phyloP scores from a whole-genome alignment of 64 coral and sea anemone genomes.

The Montipora foliosa region DNA sequence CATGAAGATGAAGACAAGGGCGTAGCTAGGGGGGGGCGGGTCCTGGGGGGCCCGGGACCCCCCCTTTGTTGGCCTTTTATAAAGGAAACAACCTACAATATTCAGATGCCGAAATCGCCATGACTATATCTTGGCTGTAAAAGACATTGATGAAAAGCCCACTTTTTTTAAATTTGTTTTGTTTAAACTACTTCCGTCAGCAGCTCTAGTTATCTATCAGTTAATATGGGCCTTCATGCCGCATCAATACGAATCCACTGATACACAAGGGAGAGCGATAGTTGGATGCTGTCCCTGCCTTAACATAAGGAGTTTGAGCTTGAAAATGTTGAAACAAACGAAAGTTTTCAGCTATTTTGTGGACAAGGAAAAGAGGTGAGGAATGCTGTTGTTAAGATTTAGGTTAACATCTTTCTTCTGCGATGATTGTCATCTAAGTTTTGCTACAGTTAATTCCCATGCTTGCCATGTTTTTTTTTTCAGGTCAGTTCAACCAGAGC shows the following conservation, averaged over 20 bases:
- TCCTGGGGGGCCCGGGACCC: no score
- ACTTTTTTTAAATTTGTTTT: background rate
- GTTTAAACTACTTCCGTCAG: background rate
- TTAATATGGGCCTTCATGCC: background rate
- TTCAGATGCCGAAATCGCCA: background rate
- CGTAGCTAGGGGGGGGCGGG: no score
- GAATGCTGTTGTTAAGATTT: constrained; percentile 37
- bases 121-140: background rate
- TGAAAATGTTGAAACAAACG: constrained; percentile 45
- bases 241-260: background rate
- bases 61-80: no score
- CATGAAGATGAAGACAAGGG: background rate
- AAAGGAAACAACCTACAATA: background rate
- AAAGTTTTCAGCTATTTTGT: constrained; percentile 47
- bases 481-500: background rate
- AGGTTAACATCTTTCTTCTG: background rate
- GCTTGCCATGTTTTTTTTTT: background rate
- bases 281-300: no score
- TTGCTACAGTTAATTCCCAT: no score
- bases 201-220: background rate
- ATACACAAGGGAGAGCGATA: background rate
- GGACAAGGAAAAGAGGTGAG: constrained; percentile 12
- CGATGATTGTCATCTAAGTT: background rate
- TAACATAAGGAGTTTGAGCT: constrained; percentile 24
- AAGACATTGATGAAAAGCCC: background rate